These are phyloP conservation scores for Brevimyrus niger DNA, from an alignment of 2,113 vertebrate species.

Conservation along the genomic window DNA sequence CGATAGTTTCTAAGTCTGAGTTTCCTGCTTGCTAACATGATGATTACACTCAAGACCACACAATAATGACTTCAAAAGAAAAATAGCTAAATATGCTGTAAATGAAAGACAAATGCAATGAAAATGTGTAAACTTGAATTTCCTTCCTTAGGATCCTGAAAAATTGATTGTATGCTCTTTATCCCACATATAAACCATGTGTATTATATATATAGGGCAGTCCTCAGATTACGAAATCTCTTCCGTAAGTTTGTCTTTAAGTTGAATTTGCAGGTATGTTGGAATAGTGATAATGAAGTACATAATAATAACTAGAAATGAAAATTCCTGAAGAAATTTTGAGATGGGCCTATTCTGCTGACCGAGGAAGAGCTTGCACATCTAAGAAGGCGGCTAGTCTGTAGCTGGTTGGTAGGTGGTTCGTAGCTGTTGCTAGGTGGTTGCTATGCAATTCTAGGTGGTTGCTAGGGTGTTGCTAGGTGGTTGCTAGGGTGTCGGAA, in stretches of 20 bases:
- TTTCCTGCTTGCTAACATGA: neutral
- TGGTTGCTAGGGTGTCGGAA: too few species aligned
- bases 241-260: neutral
- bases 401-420: too few species aligned
- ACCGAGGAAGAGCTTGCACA: too few species aligned
- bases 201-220: neutral
- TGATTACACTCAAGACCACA: neutral
- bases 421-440: too few species aligned
- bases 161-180: neutral
- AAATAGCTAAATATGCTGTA: neutral
- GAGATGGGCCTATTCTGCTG: too few species aligned
- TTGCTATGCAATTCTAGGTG: too few species aligned
- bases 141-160: neutral
- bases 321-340: too few species aligned
- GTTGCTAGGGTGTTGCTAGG: too few species aligned
- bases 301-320: neutral
- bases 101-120: neutral
- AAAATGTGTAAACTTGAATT: neutral
- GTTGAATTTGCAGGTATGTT: neutral
- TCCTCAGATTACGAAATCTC: neutral
- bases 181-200: neutral
- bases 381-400: too few species aligned
- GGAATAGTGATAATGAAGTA: neutral
- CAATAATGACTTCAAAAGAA: neutral
- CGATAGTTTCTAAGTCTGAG: neutral